A percentile compares a stretch with the other conserved stretches of the same genome.
These are phyloP conservation scores for Plagiodera versicolora DNA, from an alignment of 2,888 invertebrate genomes.

Conservation along the genomic window DNA sequence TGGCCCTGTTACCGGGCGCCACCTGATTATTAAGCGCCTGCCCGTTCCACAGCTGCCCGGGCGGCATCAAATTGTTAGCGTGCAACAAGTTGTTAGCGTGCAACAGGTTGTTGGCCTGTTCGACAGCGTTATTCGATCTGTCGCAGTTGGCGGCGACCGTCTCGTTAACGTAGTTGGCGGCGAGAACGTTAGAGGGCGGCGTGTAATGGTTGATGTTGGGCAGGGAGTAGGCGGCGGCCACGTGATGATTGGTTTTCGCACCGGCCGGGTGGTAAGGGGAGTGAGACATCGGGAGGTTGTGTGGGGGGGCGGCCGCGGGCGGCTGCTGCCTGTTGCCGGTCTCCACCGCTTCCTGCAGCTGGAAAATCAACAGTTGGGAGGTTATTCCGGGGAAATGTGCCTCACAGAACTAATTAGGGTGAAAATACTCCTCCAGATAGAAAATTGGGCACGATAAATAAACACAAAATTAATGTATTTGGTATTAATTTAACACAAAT, in stretches of 20 bases:
- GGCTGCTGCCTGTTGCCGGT: slow-evolving; percentile 18
- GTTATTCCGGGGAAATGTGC: background rate
- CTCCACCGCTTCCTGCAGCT: slow-evolving; percentile 40
- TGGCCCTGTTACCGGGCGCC: slow-evolving; percentile 85
- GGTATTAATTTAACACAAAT: too few species aligned
- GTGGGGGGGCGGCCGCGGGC: slow-evolving; percentile 21
- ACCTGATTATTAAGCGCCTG: slow-evolving; percentile 84
- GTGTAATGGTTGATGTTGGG: slow-evolving; percentile 50
- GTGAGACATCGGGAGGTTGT: slow-evolving; percentile 20
- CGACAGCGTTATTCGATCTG: slow-evolving; percentile 46
- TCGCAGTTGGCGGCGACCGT: slow-evolving; percentile 33
- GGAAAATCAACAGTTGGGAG: slow-evolving; percentile 21
- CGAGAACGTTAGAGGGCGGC: slow-evolving; percentile 43
- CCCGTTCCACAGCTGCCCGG: slow-evolving; percentile 51
- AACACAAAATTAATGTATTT: too few species aligned
- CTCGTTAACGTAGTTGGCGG: slow-evolving; percentile 40
- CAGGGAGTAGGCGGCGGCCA: slow-evolving; percentile 48
- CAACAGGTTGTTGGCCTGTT: slow-evolving; percentile 45
- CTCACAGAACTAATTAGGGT: too few species aligned
- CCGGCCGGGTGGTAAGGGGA: slow-evolving; percentile 23
- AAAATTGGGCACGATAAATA: too few species aligned
- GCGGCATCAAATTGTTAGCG: slow-evolving; percentile 47
- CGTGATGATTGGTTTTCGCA: slow-evolving; percentile 37
- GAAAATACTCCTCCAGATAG: too few species aligned
- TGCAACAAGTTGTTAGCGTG: slow-evolving; percentile 39